Evolutionary conservation across 2,797 vertebrate genomes (phyloP).

Genomic region (Betta splendens): DNA sequence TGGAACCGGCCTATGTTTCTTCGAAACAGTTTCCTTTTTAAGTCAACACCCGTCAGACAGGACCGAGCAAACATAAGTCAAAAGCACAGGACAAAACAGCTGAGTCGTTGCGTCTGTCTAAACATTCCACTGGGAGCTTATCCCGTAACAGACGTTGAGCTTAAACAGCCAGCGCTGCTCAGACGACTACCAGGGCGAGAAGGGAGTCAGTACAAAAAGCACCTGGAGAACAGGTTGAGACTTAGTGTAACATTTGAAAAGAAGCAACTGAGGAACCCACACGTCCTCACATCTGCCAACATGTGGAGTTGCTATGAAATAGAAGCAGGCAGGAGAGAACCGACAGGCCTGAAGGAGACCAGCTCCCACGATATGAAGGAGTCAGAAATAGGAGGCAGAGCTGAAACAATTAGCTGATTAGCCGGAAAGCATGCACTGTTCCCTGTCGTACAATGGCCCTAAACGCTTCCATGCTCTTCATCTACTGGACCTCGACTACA

Average conservation of each 20-base stretch:
- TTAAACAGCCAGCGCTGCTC: constrained; percentile 21
- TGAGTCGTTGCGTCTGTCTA: constrained; percentile 38
- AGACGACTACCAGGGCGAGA: not conserved
- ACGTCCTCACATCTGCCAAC: too few species aligned
- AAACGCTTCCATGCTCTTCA: constrained; percentile 72
- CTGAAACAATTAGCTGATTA: constrained; percentile 49
- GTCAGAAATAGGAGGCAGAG: too few species aligned
- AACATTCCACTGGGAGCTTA: constrained; percentile 58
- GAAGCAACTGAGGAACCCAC: too few species aligned
- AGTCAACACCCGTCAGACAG: constrained; percentile 70
- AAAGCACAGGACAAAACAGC: constrained; percentile 62
- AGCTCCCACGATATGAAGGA: constrained; percentile 43
- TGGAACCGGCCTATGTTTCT: constrained; percentile 46
- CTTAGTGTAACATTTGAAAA: too few species aligned
- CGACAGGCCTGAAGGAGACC: constrained; percentile 45
- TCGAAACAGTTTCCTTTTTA: constrained; percentile 61
- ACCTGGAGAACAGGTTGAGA: too few species aligned
- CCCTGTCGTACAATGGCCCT: constrained; percentile 44
- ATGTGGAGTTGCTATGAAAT: too few species aligned
- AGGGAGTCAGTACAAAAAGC: too few species aligned
- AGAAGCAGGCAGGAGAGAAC: too few species aligned
- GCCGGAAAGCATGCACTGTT: constrained; percentile 60
- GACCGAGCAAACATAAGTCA: constrained; percentile 59
- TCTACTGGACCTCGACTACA: constrained; percentile 37
- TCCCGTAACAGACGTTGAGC: constrained; percentile 34